phyloP scores from a whole-genome alignment of 2,888 invertebrate genomes.

The Caenorhabditis sp. region DNA sequence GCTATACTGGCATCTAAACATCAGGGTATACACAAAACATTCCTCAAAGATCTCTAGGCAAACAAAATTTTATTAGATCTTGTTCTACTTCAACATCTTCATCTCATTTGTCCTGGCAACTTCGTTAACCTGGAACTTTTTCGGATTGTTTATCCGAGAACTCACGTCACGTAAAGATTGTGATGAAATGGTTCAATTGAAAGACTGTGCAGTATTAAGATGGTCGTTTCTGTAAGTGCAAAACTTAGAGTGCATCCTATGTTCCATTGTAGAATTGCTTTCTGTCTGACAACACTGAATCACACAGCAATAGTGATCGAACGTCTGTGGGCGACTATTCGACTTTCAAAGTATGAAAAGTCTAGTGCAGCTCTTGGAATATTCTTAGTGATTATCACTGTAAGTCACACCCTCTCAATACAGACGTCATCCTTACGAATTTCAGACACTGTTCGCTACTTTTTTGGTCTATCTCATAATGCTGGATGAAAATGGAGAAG shows the following conservation, averaged over 20 bases:
- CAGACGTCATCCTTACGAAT: too few species aligned
- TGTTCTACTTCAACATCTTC: constrained; percentile 24
- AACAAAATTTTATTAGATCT: constrained; percentile 19
- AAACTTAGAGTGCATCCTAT: not conserved
- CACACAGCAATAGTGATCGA: constrained; percentile 20
- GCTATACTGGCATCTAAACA: constrained; percentile 26
- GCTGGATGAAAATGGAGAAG: constrained; percentile 14
- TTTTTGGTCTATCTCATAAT: constrained; percentile 6
- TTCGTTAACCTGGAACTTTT: constrained; percentile 8
- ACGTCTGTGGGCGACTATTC: constrained; percentile 31
- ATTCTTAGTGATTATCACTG: not conserved
- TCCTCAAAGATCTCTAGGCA: not conserved
- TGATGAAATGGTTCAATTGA: not conserved
- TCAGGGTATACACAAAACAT: constrained; percentile 5
- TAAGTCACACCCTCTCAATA: too few species aligned
- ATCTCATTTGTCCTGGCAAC: constrained; percentile 20
- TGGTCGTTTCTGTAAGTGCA: constrained; percentile 31
- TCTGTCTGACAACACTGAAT: constrained; percentile 19
- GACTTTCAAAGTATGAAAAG: constrained; percentile 39
- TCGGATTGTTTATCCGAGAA: constrained; percentile 20
- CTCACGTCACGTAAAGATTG: not conserved
- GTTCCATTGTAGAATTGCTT: constrained; percentile 8
- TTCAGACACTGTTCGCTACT: not conserved
- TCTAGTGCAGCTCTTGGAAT: constrained; percentile 16
- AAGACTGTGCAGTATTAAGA: constrained; percentile 7